Conservation (phyloP, 2,888 invertebrate genomes). For the Xylota segnis region DNA sequence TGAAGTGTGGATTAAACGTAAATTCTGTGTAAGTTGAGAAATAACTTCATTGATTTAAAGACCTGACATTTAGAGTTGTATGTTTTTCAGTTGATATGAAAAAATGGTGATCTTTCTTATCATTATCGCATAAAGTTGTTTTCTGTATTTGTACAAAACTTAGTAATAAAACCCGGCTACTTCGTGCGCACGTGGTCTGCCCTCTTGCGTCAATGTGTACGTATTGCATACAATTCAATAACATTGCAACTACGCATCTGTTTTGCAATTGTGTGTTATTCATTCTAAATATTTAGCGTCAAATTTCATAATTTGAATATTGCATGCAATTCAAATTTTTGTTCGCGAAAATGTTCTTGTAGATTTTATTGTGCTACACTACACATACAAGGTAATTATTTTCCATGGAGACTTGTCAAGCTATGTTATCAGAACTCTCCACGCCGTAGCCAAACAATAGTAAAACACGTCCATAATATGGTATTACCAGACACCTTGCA, state of each 20-base stretch:
- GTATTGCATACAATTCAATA: neutral
- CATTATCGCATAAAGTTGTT: constrained; percentile 4
- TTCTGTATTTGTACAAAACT: neutral
- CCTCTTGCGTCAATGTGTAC: constrained; percentile 5
- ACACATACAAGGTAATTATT: neutral
- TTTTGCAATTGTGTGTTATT: neutral
- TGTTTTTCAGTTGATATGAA: neutral
- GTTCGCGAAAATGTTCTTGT: neutral
- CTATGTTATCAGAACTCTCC: constrained; percentile 29
- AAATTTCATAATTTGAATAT: neutral
- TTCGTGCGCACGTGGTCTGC: constrained; percentile 39
- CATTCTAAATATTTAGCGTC: neutral
- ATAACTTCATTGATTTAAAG: neutral
- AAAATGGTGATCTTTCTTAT: constrained; percentile 9
- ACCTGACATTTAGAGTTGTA: neutral
- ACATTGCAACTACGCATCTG: neutral
- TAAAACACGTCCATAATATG: neutral
- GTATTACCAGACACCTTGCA: constrained; percentile 9
- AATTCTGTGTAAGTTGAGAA: constrained; percentile 44
- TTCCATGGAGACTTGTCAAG: constrained; percentile 8
- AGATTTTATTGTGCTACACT: neutral
- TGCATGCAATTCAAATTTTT: neutral
- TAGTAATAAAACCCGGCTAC: constrained; percentile 9
- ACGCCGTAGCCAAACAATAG: neutral
- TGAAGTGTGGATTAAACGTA: constrained; percentile 27